Evolutionary conservation across 2,113 vertebrate genomes (phyloP), one percentile per base, ranked within the genome.

Genomic region (Prionailurus viverrinus): DNA sequence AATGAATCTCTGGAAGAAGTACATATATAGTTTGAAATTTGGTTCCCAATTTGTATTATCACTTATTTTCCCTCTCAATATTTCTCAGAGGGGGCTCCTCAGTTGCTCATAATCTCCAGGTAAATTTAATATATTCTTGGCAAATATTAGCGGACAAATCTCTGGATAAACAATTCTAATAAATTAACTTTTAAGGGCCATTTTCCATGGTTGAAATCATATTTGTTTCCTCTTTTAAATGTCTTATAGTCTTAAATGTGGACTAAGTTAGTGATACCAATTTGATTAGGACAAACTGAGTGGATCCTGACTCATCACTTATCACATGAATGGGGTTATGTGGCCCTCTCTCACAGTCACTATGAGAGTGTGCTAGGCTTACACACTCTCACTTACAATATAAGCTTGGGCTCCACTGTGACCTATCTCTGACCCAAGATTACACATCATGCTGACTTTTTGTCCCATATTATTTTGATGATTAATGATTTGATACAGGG

Each of bases 381-480:
- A 45, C 45, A 45, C 45, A 8, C 7, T 45, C 45, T 45, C 45
- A 45, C 45, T 45, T 45, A 45, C 45, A 91, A 33, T 53, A 18
- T 83, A 74, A 90, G 25, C n/a, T 61, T 92, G 29, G 66, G 5
- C 21, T 83, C 14, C 14, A 29, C 45, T 58, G 1, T 65, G 16
- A 48, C 16, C 11, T 29, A 7, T 36, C 31, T 86, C 53, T 71
- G 80, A 80, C 61, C n/a, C 19, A 71, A 81, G 55, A 55, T 79
- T 45, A 61, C 21, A 18, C 36, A 86, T 89, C 39, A 53, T 92
- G 21, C 15, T 13, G 69, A 41, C 65, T 53, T 73, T 83, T 94
- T 74, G 21, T 86, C 55, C 15, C 71, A 81, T 31, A 81, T 45
- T 87, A 78, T 85, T 84, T 93, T 93, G 74, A 81, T 76, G 74